Conservation (phyloP, 2,888 invertebrate genomes). For the Drosophila anomelani region DNA sequence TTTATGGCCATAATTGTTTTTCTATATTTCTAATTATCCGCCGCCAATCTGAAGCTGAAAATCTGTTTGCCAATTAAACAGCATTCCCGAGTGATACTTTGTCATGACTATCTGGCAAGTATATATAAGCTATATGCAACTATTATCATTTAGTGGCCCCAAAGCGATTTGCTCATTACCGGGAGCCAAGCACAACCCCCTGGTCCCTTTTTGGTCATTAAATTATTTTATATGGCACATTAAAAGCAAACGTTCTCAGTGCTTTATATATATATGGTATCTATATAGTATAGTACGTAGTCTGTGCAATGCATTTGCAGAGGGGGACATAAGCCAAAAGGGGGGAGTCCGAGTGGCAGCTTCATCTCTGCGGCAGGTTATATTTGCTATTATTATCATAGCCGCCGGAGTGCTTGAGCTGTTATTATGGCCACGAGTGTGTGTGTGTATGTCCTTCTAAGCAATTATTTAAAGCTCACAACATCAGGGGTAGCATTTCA, state of each 20-base stretch:
- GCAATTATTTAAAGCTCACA: slow-evolving; percentile 73
- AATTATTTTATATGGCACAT: slow-evolving; percentile 77
- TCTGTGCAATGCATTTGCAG: slow-evolving; percentile 35
- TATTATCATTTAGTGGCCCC: slow-evolving; percentile 60
- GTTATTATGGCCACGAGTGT: slow-evolving; percentile 68
- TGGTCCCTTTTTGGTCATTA: slow-evolving; percentile 47
- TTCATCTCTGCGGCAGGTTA: slow-evolving; percentile 30
- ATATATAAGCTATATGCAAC: slow-evolving; percentile 36
- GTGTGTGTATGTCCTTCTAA: slow-evolving; percentile 57
- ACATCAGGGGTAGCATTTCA: slow-evolving; percentile 2
- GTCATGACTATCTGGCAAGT: slow-evolving; percentile 47
- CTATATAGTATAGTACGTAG: not conserved
- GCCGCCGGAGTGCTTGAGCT: slow-evolving; percentile 37
- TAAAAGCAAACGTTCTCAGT: slow-evolving; percentile 54
- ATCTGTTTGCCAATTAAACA: slow-evolving; percentile 27
- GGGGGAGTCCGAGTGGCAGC: slow-evolving; percentile 14
- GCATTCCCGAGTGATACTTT: slow-evolving; percentile 26
- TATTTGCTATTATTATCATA: slow-evolving; percentile 60
- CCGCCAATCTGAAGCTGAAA: slow-evolving; percentile 6
- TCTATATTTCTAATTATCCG: slow-evolving; percentile 8
- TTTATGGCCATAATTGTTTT: slow-evolving; percentile 7
- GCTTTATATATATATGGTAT: slow-evolving; percentile 1
- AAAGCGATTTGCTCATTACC: slow-evolving; percentile 69
- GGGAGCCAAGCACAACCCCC: slow-evolving; percentile 10
- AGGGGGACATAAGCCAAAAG: slow-evolving; percentile 20